phyloP scores from a whole-genome alignment of 1,140 invertebrate species.

The Stenopsyche tienmushanensis region DNA sequence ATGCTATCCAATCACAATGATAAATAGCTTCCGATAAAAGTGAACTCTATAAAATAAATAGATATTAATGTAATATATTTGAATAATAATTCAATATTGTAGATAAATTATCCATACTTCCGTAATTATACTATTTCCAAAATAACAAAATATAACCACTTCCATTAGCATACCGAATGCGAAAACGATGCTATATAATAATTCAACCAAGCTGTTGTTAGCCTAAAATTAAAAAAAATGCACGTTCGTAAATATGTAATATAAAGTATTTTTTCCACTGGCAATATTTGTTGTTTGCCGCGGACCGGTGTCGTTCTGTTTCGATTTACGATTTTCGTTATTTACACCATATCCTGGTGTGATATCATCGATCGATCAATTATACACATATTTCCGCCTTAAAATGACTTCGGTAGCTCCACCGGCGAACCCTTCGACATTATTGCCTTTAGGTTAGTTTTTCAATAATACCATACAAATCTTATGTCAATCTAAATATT shows the following conservation, averaged over 20 bases:
- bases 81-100: background rate
- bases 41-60: constrained; percentile 32
- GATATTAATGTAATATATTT: background rate
- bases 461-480: no score
- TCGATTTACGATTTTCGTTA: no score
- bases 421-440: constrained; percentile 67
- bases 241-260: no score
- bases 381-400: background rate
- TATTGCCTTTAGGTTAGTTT: constrained; percentile 67
- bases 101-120: constrained; percentile 21
- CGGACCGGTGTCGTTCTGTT: no score
- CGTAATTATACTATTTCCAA: constrained; percentile 31
- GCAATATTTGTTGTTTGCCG: no score
- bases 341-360: no score
- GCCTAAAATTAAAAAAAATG: constrained; percentile 6
- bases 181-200: constrained; percentile 30
- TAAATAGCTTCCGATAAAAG: constrained; percentile 29
- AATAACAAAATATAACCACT: constrained; percentile 31
- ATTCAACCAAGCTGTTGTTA: constrained; percentile 11
- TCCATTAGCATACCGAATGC: constrained; percentile 28
- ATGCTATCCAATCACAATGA: constrained; percentile 25
- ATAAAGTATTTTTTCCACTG: no score
- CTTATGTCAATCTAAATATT: no score
- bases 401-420: constrained; percentile 43
- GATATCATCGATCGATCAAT: no score